Conservation (phyloP, 2,113 vertebrate species). For the Engystomops pustulosus region DNA sequence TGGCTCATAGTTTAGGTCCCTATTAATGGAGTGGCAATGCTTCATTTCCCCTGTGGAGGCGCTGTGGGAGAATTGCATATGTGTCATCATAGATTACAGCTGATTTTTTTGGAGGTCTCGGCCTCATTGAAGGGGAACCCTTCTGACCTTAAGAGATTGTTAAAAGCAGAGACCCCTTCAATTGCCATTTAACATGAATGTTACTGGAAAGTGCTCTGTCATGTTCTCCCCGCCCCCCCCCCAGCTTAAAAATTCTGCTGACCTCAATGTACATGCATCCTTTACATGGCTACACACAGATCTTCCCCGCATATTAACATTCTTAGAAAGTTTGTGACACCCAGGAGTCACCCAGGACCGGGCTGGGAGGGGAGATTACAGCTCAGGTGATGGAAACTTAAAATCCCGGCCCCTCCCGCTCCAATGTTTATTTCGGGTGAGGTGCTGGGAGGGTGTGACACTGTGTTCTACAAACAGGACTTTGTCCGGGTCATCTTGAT, state of each 20-base stretch:
- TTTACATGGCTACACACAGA: not conserved
- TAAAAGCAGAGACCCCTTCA: too few species aligned
- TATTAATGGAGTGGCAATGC: too few species aligned
- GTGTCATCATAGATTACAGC: too few species aligned
- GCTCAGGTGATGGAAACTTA: not conserved
- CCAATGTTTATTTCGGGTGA: not conserved
- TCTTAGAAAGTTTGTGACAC: constrained; percentile 34
- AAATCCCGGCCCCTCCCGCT: not conserved
- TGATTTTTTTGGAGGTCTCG: too few species aligned
- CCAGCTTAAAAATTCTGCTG: not conserved
- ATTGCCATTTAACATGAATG: too few species aligned
- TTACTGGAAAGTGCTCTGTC: not conserved
- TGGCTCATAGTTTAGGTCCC: too few species aligned
- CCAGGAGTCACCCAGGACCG: not conserved
- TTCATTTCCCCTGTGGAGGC: too few species aligned
- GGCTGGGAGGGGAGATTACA: not conserved
- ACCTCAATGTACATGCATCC: not conserved
- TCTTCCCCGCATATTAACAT: not conserved
- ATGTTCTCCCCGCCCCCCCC: not conserved
- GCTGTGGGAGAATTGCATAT: too few species aligned
- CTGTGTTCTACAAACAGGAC: not conserved
- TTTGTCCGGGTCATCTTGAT: not conserved
- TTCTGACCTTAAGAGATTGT: too few species aligned
- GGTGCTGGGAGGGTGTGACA: not conserved
- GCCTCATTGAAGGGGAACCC: too few species aligned